These are phyloP conservation scores for Byasa hedistus DNA, from an alignment of 2,888 invertebrate genomes.

Conservation along the genomic window DNA sequence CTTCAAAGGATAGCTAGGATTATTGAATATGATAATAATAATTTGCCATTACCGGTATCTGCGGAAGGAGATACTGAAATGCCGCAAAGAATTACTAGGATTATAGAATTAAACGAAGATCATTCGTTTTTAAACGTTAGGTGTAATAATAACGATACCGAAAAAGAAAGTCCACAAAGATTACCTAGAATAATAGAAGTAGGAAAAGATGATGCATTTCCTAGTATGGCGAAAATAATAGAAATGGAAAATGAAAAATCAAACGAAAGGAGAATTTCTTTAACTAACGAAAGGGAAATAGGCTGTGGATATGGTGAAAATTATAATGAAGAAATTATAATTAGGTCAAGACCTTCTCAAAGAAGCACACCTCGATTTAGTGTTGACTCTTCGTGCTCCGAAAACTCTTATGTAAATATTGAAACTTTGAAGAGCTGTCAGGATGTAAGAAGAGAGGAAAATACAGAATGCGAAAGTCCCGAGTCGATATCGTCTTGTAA, in stretches of 20 bases:
- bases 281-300: slow-evolving; percentile 74
- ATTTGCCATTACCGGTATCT: slow-evolving; percentile 50
- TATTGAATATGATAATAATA: slow-evolving; percentile 68
- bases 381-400: slow-evolving; percentile 78
- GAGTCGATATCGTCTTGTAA: slow-evolving; percentile 61
- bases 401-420: slow-evolving; percentile 79
- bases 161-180: slow-evolving; percentile 61
- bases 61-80: slow-evolving; percentile 50
- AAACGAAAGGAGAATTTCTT: slow-evolving; percentile 72
- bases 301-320: slow-evolving; percentile 62
- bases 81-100: slow-evolving; percentile 67
- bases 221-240: slow-evolving; percentile 75
- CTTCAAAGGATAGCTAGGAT: slow-evolving; percentile 71
- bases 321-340: slow-evolving; percentile 59
- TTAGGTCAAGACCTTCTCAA: slow-evolving; percentile 64
- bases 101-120: slow-evolving; percentile 68
- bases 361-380: slow-evolving; percentile 74
- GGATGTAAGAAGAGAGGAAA: slow-evolving; percentile 75
- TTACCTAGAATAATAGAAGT: slow-evolving; percentile 65
- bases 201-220: slow-evolving; percentile 67
- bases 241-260: slow-evolving; percentile 77
- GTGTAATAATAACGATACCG: slow-evolving; percentile 55
- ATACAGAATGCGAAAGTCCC: slow-evolving; percentile 53
- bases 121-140: slow-evolving; percentile 63
- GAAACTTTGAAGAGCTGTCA: slow-evolving; percentile 76